phyloP scores from a whole-genome alignment of 2,797 vertebrate species.

The Chelidonichthys spinosus region DNA sequence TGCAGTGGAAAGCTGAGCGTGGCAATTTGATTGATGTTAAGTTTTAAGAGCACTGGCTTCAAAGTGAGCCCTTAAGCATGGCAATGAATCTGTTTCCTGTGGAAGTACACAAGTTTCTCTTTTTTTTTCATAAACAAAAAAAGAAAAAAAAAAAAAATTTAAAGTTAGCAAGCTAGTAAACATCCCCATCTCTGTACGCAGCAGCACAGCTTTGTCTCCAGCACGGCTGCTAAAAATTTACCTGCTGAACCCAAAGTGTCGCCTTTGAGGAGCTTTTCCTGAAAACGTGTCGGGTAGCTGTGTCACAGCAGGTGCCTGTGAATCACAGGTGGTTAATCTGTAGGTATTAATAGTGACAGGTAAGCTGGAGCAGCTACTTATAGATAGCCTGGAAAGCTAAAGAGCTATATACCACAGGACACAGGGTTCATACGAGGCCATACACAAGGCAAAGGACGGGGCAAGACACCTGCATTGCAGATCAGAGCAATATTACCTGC shows the following conservation, averaged over 20 bases:
- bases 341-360: slow-evolving; percentile 81
- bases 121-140: not conserved
- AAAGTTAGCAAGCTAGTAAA: slow-evolving; percentile 18
- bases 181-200: not conserved
- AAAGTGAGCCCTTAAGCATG: slow-evolving; percentile 23
- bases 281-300: slow-evolving; percentile 73
- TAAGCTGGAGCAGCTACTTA: slow-evolving; percentile 82
- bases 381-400: slow-evolving; percentile 74
- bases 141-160: not conserved
- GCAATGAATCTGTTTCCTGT: slow-evolving; percentile 2
- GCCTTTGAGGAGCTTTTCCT: slow-evolving; percentile 66
- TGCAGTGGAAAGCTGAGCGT: slow-evolving; percentile 32
- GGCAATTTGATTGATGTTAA: slow-evolving; percentile 29
- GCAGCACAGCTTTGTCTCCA: slow-evolving; percentile 6
- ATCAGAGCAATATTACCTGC: not conserved
- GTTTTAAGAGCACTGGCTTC: slow-evolving; percentile 20
- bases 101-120: not conserved
- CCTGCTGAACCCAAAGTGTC: slow-evolving; percentile 18
- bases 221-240: not conserved
- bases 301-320: slow-evolving; percentile 73
- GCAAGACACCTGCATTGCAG: slow-evolving; percentile 5
- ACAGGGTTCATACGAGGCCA: slow-evolving; percentile 50
- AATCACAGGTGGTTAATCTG: slow-evolving; percentile 79
- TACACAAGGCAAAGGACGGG: slow-evolving; percentile 32
- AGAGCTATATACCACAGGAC: slow-evolving; percentile 72